Base-by-base conservation (phyloP, 2,797 vertebrate species). In the Phaenicophaeus curvirostris region DNA sequence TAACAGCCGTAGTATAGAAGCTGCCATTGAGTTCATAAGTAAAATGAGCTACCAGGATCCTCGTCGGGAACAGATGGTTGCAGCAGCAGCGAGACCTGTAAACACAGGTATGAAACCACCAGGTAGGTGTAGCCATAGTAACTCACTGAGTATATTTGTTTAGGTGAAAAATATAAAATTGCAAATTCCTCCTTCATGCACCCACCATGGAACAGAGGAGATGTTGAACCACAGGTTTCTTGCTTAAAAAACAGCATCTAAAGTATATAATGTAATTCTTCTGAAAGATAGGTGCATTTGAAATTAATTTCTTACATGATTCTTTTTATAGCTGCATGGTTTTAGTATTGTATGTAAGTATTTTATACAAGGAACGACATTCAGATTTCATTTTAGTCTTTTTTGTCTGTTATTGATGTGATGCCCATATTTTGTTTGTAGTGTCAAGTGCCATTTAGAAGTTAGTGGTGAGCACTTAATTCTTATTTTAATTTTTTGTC, bases 41-140 rank as follows among this genome's bases (percentile, higher is more conserved):
- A 99, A 99, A 97, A 98, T 99, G 98, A 99, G 98, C 97, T 99
- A 99, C 96, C 99, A 99, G 91, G 99, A 99, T 94, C 88, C 98
- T 18, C 97, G 98, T 84, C 98, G 99, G 92, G 99, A 99, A 23
- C 99, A 99, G 96, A 99, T 98, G 98, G 97, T 97, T 71, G 97
- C 97, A 72, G 96, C 97, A 88, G 97, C 98, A 87, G 97, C 98
- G 78, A 99, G 99, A 74, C 98, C 99, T 72, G 76, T 98, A 94
- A 98, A 98, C 1, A 58, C 98, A 63, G 98, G 97, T 94, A 97
- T 99, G 95, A 99, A 99, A 97, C 96, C 98, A 78, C 93, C 98
- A 97, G 99, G 99, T 99, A 98, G 30, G 94, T 97, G 57, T 78
- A 65, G 86, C 69, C 27, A 16, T 46, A 46, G 68, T 71, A 85